Conservation (phyloP, 1,140 invertebrate species). For the Drosophila pseudoobscura region DNA sequence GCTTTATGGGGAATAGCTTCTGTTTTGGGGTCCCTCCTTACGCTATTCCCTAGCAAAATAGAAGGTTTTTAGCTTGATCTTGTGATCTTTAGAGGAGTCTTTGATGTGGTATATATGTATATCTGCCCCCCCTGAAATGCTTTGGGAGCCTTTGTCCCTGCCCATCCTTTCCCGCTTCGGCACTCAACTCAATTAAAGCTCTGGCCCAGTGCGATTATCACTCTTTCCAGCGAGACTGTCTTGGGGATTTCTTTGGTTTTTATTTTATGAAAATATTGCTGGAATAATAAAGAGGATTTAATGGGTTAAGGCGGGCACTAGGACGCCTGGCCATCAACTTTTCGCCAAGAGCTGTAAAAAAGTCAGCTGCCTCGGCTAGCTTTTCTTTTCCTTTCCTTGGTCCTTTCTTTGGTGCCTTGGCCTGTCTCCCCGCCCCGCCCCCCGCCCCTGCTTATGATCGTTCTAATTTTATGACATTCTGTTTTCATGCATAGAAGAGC, state of each 20-base stretch:
- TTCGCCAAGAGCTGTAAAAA: conserved; percentile 76
- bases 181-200: conserved; percentile 3
- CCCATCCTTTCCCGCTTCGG: background rate
- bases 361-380: conserved; percentile 54
- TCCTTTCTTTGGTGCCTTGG: conserved; percentile 35
- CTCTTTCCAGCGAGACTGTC: conserved; percentile 27
- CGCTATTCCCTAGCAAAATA: too few relatives aligned
- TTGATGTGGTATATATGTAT: too few relatives aligned
- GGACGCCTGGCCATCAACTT: conserved; percentile 70
- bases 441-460: conserved; percentile 57
- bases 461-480: conserved; percentile 82
- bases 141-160: background rate
- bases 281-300: conserved; percentile 70
- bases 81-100: too few relatives aligned
- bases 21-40: too few relatives aligned
- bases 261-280: conserved; percentile 58
- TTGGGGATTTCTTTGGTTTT: conserved; percentile 33
- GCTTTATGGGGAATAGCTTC: too few relatives aligned
- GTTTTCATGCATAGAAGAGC: conserved; percentile 74
- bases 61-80: too few relatives aligned
- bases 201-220: conserved; percentile 14
- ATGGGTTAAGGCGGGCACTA: conserved; percentile 69
- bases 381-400: conserved; percentile 41
- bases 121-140: background rate
- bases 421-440: conserved; percentile 3